Evolutionary conservation across 2,797 vertebrate genomes (phyloP).

Genomic region (Danio kyathit): DNA sequence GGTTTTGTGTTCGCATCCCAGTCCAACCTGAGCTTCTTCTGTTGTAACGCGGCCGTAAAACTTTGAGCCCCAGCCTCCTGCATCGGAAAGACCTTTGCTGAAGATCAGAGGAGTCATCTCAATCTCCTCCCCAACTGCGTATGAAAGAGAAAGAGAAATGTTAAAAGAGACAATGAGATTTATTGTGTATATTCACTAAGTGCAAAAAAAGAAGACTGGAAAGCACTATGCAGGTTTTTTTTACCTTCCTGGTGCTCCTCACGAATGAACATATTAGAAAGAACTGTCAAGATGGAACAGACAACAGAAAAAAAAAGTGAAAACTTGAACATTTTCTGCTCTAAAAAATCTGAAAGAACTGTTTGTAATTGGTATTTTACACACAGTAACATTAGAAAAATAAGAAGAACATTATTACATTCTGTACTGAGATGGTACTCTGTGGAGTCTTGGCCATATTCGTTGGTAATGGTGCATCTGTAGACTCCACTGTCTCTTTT

Average conservation of each 20-base stretch:
- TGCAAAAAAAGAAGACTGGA: background rate
- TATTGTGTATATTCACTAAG: background rate
- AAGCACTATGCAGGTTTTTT: constrained; percentile 34
- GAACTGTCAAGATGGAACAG: constrained; percentile 72
- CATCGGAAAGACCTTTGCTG: constrained; percentile 90
- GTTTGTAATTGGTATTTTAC: background rate
- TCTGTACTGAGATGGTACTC: constrained; percentile 89
- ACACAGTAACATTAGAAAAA: background rate
- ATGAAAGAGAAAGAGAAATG: background rate
- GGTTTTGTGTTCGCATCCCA: constrained; percentile 82
- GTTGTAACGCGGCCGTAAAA: constrained; percentile 91
- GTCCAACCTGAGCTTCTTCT: constrained; percentile 80
- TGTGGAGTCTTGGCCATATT: constrained; percentile 86
- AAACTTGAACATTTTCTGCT: background rate
- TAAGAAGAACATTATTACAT: constrained; percentile 71
- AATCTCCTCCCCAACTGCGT: constrained; percentile 93
- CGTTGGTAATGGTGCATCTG: constrained; percentile 87
- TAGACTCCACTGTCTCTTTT: constrained; percentile 88
- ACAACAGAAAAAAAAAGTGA: background rate
- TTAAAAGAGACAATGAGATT: background rate
- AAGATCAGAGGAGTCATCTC: constrained; percentile 96
- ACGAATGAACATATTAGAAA: constrained; percentile 84
- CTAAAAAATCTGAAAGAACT: background rate
- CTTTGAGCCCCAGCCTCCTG: constrained; percentile 90
- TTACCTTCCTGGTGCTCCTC: constrained; percentile 89